Base-by-base conservation (phyloP, 2,888 invertebrate species). In the Ochropleura leucogaster region DNA sequence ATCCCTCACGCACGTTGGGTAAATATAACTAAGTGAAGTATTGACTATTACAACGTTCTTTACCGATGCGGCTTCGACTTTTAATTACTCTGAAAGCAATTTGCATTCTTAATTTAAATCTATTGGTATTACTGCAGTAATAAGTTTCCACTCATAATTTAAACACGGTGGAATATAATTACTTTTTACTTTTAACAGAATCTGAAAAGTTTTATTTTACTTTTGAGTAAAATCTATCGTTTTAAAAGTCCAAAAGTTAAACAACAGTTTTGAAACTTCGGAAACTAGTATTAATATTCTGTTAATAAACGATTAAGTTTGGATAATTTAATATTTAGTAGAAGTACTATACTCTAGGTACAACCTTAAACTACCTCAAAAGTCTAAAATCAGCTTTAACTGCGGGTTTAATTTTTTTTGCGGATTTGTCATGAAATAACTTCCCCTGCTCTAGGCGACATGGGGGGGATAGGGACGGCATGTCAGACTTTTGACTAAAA, bases 71-170 rank as follows among this genome's bases (percentile, higher is more conserved):
- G 49, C 59, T 68, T 57, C 60, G 51, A 79, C 55, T 80, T 80
- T 83, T 79, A 80, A 79, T 80, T 80, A 79, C 64, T 68, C 68
- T 12, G 46, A 72, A 72, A 80, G 68, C 74, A 79, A 80, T 83
- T 80, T 80, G 80, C 80, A 83, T 83, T 83, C 73, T 83, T 80
- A 79, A 80, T 80, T 72, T 60, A 68, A 83, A 79, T 83, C 83
- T 79, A 73, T 83, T 68, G 73, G 72, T 64, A 66, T 82, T 81
- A 70, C 79, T 83, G 79, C 79, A 72, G 83, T 79, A 83, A 79
- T 79, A 79, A 79, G 57, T 72, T 77, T 83, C 18, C 30, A 51
- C 20, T 47, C 47, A 64, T 76, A 76, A 60, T 68, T 81, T 67
- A 84, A 59, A 81, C 71, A 67, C 51, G 65, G 42, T 80, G 53